Base-by-base conservation (phyloP, 2,888 invertebrate genomes). In the Periphyllus acericola region DNA sequence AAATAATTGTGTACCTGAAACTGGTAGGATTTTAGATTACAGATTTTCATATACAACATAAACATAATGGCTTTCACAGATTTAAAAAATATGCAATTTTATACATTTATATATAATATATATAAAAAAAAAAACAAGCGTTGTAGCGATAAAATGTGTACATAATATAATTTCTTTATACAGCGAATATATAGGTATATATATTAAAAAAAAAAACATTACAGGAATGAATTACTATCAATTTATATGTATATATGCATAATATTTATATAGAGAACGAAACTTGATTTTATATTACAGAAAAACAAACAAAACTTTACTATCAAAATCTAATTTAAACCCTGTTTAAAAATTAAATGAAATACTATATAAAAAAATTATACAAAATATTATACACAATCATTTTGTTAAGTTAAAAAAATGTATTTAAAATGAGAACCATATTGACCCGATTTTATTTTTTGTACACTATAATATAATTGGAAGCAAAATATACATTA, bases 321-420 rank as follows among this genome's bases (percentile, higher is more conserved):
- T 87, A 87, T 80, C 40, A 80, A 66, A 87, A 80, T 80, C 85
- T 86, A 86, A 87, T 80, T 80, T 80, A 87, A 87, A 87, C 86
- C 86, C 86, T 87, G 86, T 87, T 60, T 87, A 87, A 87, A 86
- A 87, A 80, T 87, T 55, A 87, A 87, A 84, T 84, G 86, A 72
- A 80, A 87, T 68, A 25, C 80, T 87, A 87, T 80, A 87, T 80
- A 84, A 86, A 79, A 74, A 86, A 87, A 87, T 81, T 72, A 72
- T 87, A 87, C 86, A 87, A 87, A 79, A 74, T 87, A 86, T 86
- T 86, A 87, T 87, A 87, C 86, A 86, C 86, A 87, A 72, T 87
- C 80, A 87, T 87, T 87, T 79, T 36, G 75, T 60, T 75, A 25
- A 29, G 74, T 74, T 40, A 74, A 80, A 60, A 80, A 29, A 36